phyloP scores from a whole-genome alignment of 2,797 vertebrate genomes.

The Alosa sapidissima region DNA sequence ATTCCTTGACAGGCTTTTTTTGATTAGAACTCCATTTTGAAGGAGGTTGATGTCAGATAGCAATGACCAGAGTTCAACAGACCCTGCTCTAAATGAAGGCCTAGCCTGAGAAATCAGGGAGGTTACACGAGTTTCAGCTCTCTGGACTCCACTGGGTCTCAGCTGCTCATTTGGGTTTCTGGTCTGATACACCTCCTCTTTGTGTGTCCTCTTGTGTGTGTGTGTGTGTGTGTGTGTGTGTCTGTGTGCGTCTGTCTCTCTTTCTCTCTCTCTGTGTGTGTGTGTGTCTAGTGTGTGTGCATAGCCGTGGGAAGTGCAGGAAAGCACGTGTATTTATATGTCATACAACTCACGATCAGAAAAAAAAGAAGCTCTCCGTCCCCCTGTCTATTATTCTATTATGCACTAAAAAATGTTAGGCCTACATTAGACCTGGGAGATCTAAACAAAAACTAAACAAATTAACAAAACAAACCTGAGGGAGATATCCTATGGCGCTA shows the following conservation, averaged over 20 bases:
- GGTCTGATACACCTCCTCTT: background rate
- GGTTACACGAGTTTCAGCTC: background rate
- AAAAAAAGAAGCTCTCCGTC: too few relatives aligned
- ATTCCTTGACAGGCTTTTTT: background rate
- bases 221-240: conserved; percentile 3
- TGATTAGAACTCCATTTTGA: background rate
- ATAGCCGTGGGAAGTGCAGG: too few relatives aligned
- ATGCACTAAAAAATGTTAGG: too few relatives aligned
- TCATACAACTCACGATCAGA: too few relatives aligned
- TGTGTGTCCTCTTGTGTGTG: background rate
- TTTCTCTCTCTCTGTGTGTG: too few relatives aligned
- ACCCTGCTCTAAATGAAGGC: background rate
- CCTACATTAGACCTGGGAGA: too few relatives aligned
- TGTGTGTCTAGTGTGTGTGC: background rate
- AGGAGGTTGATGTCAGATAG: background rate
- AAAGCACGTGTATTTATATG: too few relatives aligned
- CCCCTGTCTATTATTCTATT: too few relatives aligned
- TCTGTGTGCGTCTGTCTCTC: background rate
- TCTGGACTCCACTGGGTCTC: background rate
- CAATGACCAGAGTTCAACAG: background rate
- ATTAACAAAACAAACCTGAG: too few relatives aligned
- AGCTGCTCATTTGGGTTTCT: background rate
- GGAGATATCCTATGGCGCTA: too few relatives aligned
- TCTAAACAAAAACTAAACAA: too few relatives aligned
- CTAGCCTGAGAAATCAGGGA: background rate